A percentile compares a stretch with the other conserved stretches of the same genome.
These are phyloP conservation scores for Oryctolagus cuniculus DNA, from an alignment of 2,113 vertebrate genomes.

Conservation along the genomic window DNA sequence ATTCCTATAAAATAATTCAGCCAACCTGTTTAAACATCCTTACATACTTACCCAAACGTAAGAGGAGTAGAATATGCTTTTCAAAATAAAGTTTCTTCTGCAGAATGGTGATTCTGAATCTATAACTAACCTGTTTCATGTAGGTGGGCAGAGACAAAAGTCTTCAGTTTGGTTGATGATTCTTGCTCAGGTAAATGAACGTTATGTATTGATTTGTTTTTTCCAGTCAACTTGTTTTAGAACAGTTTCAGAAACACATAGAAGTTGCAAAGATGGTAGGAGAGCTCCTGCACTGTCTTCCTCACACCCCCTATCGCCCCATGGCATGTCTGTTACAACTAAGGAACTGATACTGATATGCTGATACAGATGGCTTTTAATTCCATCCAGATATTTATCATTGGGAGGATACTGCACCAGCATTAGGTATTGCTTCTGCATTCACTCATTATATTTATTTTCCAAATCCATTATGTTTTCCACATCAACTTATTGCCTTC, in stretches of 20 bases:
- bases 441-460: neutral
- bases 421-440: neutral
- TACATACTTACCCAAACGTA: neutral
- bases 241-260: neutral
- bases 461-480: neutral
- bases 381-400: neutral
- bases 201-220: neutral
- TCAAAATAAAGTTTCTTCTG: neutral
- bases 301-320: neutral
- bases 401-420: neutral
- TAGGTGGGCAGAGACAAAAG: neutral
- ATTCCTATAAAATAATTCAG: neutral
- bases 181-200: neutral
- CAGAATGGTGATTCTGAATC: constrained; percentile 3
- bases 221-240: neutral
- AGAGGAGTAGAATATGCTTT: neutral
- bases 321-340: neutral
- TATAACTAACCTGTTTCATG: neutral
- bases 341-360: neutral
- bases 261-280: neutral
- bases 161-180: neutral
- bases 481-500: neutral
- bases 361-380: constrained; percentile 1
- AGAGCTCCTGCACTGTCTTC: no score
- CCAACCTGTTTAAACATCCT: neutral